Evolutionary conservation across 2,888 invertebrate genomes (phyloP), one percentile per base, ranked within the genome.

Genomic region (Synergus itoensis): DNA sequence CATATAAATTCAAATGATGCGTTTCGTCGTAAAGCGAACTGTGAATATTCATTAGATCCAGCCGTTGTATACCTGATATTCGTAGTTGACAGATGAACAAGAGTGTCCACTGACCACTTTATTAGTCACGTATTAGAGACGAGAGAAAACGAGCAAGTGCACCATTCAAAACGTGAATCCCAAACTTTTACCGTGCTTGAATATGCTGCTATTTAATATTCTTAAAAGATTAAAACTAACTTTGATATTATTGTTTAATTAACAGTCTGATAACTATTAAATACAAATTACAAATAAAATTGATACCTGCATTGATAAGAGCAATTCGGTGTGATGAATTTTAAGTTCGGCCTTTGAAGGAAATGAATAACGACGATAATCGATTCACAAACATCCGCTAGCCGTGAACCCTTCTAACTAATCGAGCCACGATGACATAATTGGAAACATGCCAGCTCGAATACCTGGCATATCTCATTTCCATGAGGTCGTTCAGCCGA

Each of bases 1-100:
- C 79, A 82, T 85, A 88, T 87, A 87, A 87, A 87, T 87, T 87
- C 82, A 86, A 86, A 88, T 84, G 84, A 84, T 84, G 84, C 84
- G 82, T 82, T 83, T 79, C 81, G 60, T 73, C 76, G 84, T 81
- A 83, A 87, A 86, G 82, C 84, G 85, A 43, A 76, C 81, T 69
- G 82, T 87, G 88, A 87, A 87, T 87, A 87, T 87, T 87, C 88
- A 87, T 87, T 82, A 77, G 73, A 57, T 48, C 28, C 53, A 40
- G 7, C 62, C 53, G 73, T 16, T 73, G 53, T 53, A 73, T 53
- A 53, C 28, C 36, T 73, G 79, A 64, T 65, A 79, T 65, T 79
- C 40, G 67, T 80, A 75, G 69, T 65, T 75, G 67, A 57, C 77
- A 77, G 63, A 63, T 62, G 45, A 69, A 64, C 64, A 80, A 53